Conservation (phyloP, 2,888 invertebrate genomes). For the Thelaira solivaga region DNA sequence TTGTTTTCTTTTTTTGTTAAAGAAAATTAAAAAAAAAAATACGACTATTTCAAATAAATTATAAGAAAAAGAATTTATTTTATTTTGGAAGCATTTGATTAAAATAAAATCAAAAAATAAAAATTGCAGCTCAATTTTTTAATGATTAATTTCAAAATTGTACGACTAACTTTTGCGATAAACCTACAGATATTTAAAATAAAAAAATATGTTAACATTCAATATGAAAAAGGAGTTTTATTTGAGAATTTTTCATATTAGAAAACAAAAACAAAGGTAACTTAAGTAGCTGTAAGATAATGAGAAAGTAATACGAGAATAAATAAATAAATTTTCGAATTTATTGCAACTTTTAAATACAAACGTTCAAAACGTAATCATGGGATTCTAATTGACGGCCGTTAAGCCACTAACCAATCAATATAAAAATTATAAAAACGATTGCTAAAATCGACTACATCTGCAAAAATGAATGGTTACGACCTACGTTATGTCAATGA, state of each 20-base stretch:
- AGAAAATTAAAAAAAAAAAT: neutral
- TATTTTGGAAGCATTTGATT: slow-evolving; percentile 33
- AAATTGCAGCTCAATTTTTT: slow-evolving; percentile 57
- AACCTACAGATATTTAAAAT: slow-evolving; percentile 48
- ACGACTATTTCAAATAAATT: neutral
- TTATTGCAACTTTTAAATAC: too few relatives aligned
- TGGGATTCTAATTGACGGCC: too few relatives aligned
- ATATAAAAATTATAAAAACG: too few relatives aligned
- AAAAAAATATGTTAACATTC: slow-evolving; percentile 55
- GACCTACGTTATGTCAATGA: too few relatives aligned
- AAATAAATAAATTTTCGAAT: too few relatives aligned
- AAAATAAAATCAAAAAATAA: slow-evolving; percentile 26
- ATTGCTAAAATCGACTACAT: too few relatives aligned
- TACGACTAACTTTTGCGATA: slow-evolving; percentile 58
- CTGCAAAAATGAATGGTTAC: too few relatives aligned
- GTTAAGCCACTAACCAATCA: too few relatives aligned
- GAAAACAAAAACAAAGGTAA: too few relatives aligned
- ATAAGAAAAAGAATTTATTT: neutral
- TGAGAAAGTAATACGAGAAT: too few relatives aligned
- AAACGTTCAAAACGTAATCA: too few relatives aligned
- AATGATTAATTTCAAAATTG: slow-evolving; percentile 37
- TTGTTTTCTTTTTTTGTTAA: slow-evolving; percentile 48
- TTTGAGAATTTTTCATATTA: neutral
- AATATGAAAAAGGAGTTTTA: slow-evolving; percentile 45
- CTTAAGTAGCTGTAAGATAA: too few relatives aligned